Percentiles rank a stretch among this genome's conserved stretches.
These are phyloP conservation scores for Periophthalmus magnuspinnatus DNA, from an alignment of 2,797 vertebrate species.

Conservation along the genomic window DNA sequence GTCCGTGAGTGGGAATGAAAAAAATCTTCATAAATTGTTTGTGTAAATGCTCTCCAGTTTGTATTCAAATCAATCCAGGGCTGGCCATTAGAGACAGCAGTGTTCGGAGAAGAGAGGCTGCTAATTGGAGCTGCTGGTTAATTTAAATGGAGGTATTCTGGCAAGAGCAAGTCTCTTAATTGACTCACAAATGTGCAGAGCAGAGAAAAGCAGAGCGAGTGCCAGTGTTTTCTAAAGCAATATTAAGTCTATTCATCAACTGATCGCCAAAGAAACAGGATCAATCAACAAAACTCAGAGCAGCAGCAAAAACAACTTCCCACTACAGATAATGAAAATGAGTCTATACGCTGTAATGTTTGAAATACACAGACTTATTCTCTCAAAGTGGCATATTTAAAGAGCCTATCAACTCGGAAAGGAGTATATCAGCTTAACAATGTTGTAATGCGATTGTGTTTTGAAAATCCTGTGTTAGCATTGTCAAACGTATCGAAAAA, in stretches of 20 bases:
- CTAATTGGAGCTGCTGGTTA: constrained; percentile 77
- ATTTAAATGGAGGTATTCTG: constrained; percentile 77
- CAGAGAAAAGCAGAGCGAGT: constrained; percentile 35
- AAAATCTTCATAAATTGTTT: constrained; percentile 76
- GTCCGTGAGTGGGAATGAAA: constrained; percentile 56
- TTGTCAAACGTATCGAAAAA: too few relatives aligned
- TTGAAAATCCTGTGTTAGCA: too few relatives aligned
- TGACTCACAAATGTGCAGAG: constrained; percentile 64
- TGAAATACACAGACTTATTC: background rate
- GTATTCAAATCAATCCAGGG: constrained; percentile 82
- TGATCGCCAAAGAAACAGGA: constrained; percentile 28
- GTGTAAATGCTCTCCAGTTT: constrained; percentile 79
- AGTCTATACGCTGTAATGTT: background rate
- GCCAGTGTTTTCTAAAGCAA: constrained; percentile 45
- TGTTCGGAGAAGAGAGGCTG: constrained; percentile 63
- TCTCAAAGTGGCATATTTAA: too few relatives aligned
- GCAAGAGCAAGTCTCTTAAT: constrained; percentile 77
- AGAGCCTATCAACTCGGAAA: too few relatives aligned
- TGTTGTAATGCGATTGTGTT: too few relatives aligned
- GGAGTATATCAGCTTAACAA: too few relatives aligned
- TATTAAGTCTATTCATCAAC: constrained; percentile 44
- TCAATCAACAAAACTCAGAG: constrained; percentile 30
- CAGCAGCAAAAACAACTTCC: background rate
- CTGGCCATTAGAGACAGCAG: constrained; percentile 75
- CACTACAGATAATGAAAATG: background rate